Conservation (phyloP, 2,113 vertebrate species). For the Chinchilla lanigera region DNA sequence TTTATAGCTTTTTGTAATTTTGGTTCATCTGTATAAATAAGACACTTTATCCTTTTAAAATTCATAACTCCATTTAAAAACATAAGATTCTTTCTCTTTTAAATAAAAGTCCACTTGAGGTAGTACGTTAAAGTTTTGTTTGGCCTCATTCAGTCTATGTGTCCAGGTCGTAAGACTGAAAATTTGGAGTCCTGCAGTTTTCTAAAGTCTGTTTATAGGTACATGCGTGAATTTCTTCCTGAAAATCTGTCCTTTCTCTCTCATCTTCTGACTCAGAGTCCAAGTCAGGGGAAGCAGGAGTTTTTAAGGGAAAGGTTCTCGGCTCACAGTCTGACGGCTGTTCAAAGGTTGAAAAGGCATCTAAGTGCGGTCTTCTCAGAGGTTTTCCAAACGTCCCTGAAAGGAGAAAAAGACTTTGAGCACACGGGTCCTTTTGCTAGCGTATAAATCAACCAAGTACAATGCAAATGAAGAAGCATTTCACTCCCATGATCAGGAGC, state of each 20-base stretch:
- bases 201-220: conserved; percentile 88
- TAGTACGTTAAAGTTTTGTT: conserved; percentile 87
- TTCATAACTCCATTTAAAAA: conserved; percentile 79
- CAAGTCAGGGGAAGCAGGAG: conserved; percentile 85
- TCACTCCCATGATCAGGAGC: accelerated
- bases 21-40: conserved; percentile 90
- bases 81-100: conserved; percentile 83
- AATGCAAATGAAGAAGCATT: background rate
- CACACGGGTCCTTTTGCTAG: background rate
- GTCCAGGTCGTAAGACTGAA: conserved; percentile 84
- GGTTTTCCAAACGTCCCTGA: conserved; percentile 97
- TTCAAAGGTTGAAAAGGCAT: conserved; percentile 84
- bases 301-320: conserved; percentile 85
- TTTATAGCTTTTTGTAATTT: conserved; percentile 86
- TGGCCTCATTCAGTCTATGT: conserved; percentile 89
- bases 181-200: conserved; percentile 87
- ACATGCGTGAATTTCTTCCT: conserved; percentile 81
- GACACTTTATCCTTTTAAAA: conserved; percentile 80
- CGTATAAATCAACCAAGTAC: background rate
- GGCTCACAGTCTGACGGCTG: conserved; percentile 79
- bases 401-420: conserved; percentile 64
- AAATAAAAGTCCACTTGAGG: conserved; percentile 93
- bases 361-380: conserved; percentile 90
- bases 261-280: conserved; percentile 87
- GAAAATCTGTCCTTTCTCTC: conserved; percentile 81